Evolutionary conservation across 1,140 invertebrate species (phyloP), one percentile per base, ranked within the genome.

Genomic region (Caenorhabditis latens): DNA sequence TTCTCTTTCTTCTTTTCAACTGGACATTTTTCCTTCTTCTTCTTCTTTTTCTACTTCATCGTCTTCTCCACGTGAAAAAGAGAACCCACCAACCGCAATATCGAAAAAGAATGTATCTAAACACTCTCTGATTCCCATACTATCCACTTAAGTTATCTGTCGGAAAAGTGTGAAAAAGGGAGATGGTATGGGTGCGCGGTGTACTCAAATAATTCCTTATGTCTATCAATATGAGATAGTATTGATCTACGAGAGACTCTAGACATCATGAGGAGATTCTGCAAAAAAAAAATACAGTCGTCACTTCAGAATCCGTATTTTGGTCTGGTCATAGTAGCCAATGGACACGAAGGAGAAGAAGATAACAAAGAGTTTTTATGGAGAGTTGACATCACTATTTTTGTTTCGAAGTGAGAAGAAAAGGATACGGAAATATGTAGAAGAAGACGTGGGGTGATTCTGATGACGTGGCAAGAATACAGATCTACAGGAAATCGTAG

Each of bases 51-150:
- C 14, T 53, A 14, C 50, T 16, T 53, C 11, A 53, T 14, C 32
- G 24, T 67, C 11, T 19, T 67, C 63, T 67, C 63, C 67, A 75
- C 42, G 67, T 75, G 67, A 75, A 75, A 53, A 53, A 11, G 13
- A 53, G 9, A 21, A 42, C 61, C 57, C 13, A 7, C 13, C 9
- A 53, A 8, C 13, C 21, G n/a, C 14, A 61, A n/a, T 16, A 61
- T 61, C 58, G 58, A 61, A 65, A 46, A 75, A 65, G 61, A 65
- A 65, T 65, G 61, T 65, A 14, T 40, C 61, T 65, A 65, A 65
- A 65, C 21, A 14, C 61, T 65, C 61, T 40, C 32, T 32, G 32
- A 32, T 32, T 32, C 32, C 32, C 32, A 32, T 32, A 11, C 57
- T 5, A 42, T 65, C 61, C 61, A 65, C 11, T 42, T 40, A 11